Base-by-base conservation (phyloP, 2,113 vertebrate species). In the Pseudorhombus dupliciocellatus region DNA sequence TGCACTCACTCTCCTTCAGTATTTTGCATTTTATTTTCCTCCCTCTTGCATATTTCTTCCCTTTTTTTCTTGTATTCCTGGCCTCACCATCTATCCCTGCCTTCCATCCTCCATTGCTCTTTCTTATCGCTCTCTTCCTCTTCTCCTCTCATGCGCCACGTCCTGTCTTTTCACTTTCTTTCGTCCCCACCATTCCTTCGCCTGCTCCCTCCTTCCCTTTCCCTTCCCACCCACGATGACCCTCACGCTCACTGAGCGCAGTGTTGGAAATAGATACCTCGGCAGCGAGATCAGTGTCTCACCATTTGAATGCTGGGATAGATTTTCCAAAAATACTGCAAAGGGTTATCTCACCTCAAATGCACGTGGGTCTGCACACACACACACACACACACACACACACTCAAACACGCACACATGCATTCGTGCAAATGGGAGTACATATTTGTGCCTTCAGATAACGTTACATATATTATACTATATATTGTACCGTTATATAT, bases 291-390 rank as follows among this genome's bases (percentile, higher is more conserved):
- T 89, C 78, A 62, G 81, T 85, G 76, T 86, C 78, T 77, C 61
- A 44, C 80, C 85, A 59, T 30, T 73, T 74, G 80, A 81, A 76
- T 84, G 76, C 81, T 79, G 85, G 88, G 81, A 87, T 54, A 84
- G 78, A 67, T 83, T 88, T 88, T 90, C 86, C 80, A 87, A 88
- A 91, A 92, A 89, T 90, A 88, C 80, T 63, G 73, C 80, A 75
- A 73, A 77, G 70, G 81, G 73, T 82, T 77, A 75, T 88, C 78
- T 85, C 75, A 75, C 73, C 52, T 16, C 34, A 65, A 62, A 61
- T 74, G 73, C 73, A 77, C 71, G 67, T 60, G 25, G 56, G 69
- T 58, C 25, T 57, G 26, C 2, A 34, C 50, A 59, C n/a, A 62
- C 51, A 21, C 59, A 30, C n/a, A 42, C 24, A 28, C 46, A 25